These are phyloP conservation scores for Poecilia wingei DNA, from an alignment of 2,797 vertebrate genomes.

Conservation along the genomic window DNA sequence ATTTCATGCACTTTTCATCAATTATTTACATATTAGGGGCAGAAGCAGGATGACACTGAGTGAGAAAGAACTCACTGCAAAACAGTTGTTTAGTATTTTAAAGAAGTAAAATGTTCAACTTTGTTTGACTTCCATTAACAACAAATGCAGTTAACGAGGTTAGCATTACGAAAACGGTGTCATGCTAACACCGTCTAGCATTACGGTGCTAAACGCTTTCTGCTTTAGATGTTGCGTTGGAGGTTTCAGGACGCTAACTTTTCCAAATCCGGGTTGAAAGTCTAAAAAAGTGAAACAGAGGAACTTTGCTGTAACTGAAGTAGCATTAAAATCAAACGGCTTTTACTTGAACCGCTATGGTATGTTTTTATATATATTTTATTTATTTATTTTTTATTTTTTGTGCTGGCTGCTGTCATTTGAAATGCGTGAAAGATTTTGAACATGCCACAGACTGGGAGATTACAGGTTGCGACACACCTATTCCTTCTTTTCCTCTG, in stretches of 20 bases:
- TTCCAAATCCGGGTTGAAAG: neutral
- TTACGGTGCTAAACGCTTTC: neutral
- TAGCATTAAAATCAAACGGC: neutral
- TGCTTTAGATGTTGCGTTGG: neutral
- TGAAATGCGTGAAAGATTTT: neutral
- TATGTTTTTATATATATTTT: neutral
- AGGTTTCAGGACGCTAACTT: neutral
- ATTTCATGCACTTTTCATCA: neutral
- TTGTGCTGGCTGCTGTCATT: neutral
- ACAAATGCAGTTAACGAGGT: neutral
- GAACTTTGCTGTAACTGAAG: neutral
- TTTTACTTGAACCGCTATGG: neutral
- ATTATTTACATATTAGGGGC: neutral
- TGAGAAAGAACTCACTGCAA: neutral
- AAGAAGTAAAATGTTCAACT: neutral
- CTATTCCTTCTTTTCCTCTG: neutral
- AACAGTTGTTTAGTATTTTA: neutral
- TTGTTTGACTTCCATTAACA: neutral
- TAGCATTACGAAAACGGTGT: neutral
- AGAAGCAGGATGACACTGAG: neutral
- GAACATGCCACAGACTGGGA: neutral
- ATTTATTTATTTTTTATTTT: neutral
- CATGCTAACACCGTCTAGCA: neutral
- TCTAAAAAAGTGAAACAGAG: neutral
- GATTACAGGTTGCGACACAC: neutral